phyloP scores from a whole-genome alignment of 2,888 invertebrate species.

The Lamproptera curius region DNA sequence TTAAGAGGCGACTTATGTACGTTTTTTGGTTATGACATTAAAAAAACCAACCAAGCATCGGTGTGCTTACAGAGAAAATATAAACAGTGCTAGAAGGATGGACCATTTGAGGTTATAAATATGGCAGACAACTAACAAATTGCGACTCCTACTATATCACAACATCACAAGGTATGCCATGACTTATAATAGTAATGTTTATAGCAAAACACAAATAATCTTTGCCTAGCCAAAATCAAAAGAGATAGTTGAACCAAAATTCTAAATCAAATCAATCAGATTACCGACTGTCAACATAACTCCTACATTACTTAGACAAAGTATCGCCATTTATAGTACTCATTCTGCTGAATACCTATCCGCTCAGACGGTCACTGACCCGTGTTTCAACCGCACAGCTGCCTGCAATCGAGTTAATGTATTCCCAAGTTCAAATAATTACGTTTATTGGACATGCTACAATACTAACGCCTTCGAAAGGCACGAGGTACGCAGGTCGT shows the following conservation, averaged over 20 bases:
- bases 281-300: too few relatives aligned
- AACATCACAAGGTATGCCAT: too few relatives aligned
- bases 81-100: too few relatives aligned
- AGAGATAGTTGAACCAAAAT: too few relatives aligned
- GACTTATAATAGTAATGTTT: too few relatives aligned
- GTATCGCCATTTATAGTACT: conserved; percentile 3
- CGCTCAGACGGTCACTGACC: conserved; percentile 25
- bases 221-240: too few relatives aligned
- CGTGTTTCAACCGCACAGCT: conserved; percentile 22
- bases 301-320: not conserved
- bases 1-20: conserved; percentile 1
- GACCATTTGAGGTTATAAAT: too few relatives aligned
- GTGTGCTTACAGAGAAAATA: not conserved
- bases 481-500: conserved; percentile 2
- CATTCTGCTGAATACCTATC: conserved; percentile 25
- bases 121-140: too few relatives aligned
- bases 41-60: not conserved
- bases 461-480: conserved; percentile 3
- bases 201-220: too few relatives aligned
- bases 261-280: too few relatives aligned
- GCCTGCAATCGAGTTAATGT: conserved; percentile 22
- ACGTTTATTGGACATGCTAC: conserved; percentile 22
- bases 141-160: too few relatives aligned
- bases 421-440: conserved; percentile 24
- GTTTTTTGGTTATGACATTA: conserved; percentile 1